A percentile compares a stretch with the other conserved stretches of the same genome.
These are phyloP conservation scores for Drosophila infuscata DNA, from an alignment of 2,888 invertebrate genomes.

Conservation along the genomic window DNA sequence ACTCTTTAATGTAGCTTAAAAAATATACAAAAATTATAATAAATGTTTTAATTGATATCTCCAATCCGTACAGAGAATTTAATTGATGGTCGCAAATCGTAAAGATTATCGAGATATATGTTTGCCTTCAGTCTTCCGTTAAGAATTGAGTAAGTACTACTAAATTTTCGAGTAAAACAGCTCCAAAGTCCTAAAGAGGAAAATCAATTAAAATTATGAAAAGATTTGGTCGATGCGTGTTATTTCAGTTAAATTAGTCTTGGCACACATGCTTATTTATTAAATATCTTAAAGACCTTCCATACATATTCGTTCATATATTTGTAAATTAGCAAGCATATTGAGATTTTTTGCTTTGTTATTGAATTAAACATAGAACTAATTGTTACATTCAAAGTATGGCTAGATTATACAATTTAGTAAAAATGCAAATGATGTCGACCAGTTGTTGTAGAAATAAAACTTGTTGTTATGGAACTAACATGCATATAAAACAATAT, in stretches of 20 bases:
- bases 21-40: constrained; percentile 30
- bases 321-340: constrained; percentile 30
- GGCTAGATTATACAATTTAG: constrained; percentile 14
- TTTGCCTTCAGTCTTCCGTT: background rate
- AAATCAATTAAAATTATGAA: constrained; percentile 20
- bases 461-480: constrained; percentile 6
- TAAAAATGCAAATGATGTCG: constrained; percentile 23
- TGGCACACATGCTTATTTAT: constrained; percentile 64
- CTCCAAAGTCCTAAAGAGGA: background rate
- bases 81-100: constrained; percentile 2
- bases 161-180: background rate
- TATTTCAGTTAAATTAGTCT: constrained; percentile 37
- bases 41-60: constrained; percentile 7
- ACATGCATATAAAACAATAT: constrained; percentile 27
- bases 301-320: constrained; percentile 33
- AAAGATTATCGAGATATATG: background rate
- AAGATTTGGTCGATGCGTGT: constrained; percentile 41
- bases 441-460: constrained; percentile 16
- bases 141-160: background rate
- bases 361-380: constrained; percentile 20
- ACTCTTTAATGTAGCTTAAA: constrained; percentile 44
- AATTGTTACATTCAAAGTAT: constrained; percentile 16
- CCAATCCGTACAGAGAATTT: background rate
- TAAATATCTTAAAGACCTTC: constrained; percentile 47
- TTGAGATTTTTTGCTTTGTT: constrained; percentile 14